Percentiles rank a stretch among this genome's conserved stretches.
phyloP scores from a whole-genome alignment of 2,797 vertebrate species.

The Coreius guichenoti region DNA sequence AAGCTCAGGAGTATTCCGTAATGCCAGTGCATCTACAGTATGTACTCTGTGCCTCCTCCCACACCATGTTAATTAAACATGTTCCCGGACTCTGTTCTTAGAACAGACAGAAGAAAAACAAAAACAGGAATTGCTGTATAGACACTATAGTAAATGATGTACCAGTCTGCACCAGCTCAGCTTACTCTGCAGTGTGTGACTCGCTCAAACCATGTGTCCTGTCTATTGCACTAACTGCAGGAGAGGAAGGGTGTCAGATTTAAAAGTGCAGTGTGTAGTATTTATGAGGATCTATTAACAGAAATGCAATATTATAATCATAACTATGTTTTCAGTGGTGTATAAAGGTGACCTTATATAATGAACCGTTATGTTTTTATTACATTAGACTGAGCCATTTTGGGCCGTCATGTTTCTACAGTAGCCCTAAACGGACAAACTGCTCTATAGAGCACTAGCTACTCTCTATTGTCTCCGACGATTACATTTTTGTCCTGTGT shows the following conservation, averaged over 20 bases:
- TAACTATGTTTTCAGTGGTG: too few relatives aligned
- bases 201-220: neutral
- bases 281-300: too few relatives aligned
- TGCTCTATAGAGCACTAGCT: too few relatives aligned
- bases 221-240: neutral
- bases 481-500: too few relatives aligned
- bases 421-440: neutral
- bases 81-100: neutral
- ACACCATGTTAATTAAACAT: conserved; percentile 33
- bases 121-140: neutral
- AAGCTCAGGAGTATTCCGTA: conserved; percentile 39
- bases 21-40: neutral
- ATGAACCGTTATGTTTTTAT: too few relatives aligned
- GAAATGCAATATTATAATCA: too few relatives aligned
- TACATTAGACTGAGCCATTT: too few relatives aligned
- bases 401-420: too few relatives aligned
- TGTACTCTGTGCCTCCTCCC: conserved; percentile 7
- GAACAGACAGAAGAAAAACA: neutral
- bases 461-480: too few relatives aligned
- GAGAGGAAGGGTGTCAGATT: neutral
- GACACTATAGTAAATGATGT: neutral
- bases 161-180: neutral
- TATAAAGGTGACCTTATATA: too few relatives aligned
- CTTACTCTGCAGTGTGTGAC: neutral
- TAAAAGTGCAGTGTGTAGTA: too few relatives aligned